Evolutionary conservation across 2,113 vertebrate genomes (phyloP), one percentile per base, ranked within the genome.

Genomic region (Cranoglanis bouderius): DNA sequence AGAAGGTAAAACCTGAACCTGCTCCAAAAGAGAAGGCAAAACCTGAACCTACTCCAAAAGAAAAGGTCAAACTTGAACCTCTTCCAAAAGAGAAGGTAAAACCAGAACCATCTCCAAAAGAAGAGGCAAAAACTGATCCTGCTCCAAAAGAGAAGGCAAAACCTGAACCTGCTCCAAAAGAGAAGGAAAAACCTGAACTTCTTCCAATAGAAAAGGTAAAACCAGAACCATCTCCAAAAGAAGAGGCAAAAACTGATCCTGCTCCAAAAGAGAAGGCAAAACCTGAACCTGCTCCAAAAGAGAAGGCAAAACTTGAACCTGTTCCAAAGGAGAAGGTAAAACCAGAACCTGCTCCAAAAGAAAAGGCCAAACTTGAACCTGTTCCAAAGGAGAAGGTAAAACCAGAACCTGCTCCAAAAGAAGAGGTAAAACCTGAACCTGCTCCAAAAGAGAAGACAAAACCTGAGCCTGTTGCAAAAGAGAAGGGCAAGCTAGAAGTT

Each of bases 101-200:
- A 72, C 1, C 6, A 9, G 18, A 72, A 40, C 16, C 35, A 19
- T 14, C 0, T 40, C 5, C 35, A 40, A 72, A 72, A 38, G 35
- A 72, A 2, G 21, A 40, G 0, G 14, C 1, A 21, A 75, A 61
- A 88, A 21, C 78, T 24, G 81, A 70, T 57, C 32, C 61, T 38
- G 46, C 29, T 65, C n/a, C 77, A 18, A 87, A 87, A 29, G 59
- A 61, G 18, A 63, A 55, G 32, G n/a, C 6, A 21, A 87, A 49
- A 84, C 46, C 65, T 13, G 65, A 84, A 74, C 61, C 63, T n/a
- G 82, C 2, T 57, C 12, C 6, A 35, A 88, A 84, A 67, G 89
- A 92, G 55, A 83, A 91, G 84, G 18, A 53, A 63, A 90, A 87
- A 88, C 74, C 46, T 83, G 63, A 82, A 92, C 90, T 91, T 93